These are phyloP conservation scores for Suricata suricatta DNA, from an alignment of 2,113 vertebrate genomes.

Conservation along the genomic window DNA sequence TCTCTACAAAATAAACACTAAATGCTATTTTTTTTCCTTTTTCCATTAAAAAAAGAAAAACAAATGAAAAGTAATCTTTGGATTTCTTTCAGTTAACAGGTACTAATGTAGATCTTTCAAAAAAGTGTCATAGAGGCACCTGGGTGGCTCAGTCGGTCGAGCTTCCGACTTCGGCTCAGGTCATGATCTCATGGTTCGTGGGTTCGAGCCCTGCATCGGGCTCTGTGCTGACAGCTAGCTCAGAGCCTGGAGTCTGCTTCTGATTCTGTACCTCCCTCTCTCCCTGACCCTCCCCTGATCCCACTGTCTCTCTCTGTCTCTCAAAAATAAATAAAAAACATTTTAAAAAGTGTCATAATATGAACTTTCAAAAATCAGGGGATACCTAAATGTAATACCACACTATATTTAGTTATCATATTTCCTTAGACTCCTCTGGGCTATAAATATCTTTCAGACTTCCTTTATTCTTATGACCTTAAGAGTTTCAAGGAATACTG, in stretches of 20 bases:
- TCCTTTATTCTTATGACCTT: neutral
- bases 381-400: neutral
- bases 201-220: too few species aligned
- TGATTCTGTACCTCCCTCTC: too few species aligned
- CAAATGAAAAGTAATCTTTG: neutral
- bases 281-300: too few species aligned
- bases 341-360: neutral
- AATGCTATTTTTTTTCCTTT: neutral
- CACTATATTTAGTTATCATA: neutral
- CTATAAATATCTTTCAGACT: neutral
- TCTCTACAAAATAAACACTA: neutral
- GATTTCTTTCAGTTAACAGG: neutral
- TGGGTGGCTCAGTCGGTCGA: too few species aligned
- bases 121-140: too few species aligned
- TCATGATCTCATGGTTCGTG: too few species aligned
- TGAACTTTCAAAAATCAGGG: neutral
- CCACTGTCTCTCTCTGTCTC: too few species aligned
- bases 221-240: too few species aligned
- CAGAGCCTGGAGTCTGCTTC: too few species aligned
- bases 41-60: neutral
- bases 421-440: neutral
- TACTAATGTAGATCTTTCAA: neutral
- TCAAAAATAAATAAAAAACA: too few species aligned
- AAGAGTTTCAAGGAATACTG: neutral
- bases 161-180: too few species aligned